phyloP scores from a whole-genome alignment of 2,797 vertebrate species.

The Amniataba percoides region DNA sequence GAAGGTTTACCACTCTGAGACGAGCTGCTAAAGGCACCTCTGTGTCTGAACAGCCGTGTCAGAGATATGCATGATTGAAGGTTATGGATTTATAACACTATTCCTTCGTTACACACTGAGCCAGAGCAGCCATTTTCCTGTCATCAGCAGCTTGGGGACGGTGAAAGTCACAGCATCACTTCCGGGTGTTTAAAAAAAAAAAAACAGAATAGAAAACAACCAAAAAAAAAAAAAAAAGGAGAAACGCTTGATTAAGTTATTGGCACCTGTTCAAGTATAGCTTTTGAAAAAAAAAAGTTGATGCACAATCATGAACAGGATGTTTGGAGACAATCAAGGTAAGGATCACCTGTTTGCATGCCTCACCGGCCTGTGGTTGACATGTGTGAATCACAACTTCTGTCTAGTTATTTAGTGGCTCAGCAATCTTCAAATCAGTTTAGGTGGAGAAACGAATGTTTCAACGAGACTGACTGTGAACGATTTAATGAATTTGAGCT shows the following conservation, averaged over 20 bases:
- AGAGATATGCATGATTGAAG: slow-evolving; percentile 15
- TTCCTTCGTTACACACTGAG: slow-evolving; percentile 28
- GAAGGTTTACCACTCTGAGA: slow-evolving; percentile 10
- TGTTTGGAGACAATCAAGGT: slow-evolving; percentile 39
- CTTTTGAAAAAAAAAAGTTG: slow-evolving; percentile 1
- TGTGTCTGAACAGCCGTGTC: neutral
- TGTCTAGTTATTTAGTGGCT: neutral
- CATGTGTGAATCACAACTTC: neutral
- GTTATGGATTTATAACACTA: slow-evolving; percentile 37
- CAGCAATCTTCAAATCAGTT: neutral
- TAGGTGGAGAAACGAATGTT: neutral
- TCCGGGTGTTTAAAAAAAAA: slow-evolving; percentile 14
- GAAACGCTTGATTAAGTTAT: neutral
- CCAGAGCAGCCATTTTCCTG: slow-evolving; percentile 64
- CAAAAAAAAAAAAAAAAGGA: neutral
- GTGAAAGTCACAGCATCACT: slow-evolving; percentile 43
- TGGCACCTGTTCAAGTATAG: neutral
- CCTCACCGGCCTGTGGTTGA: slow-evolving; percentile 3
- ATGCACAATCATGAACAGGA: slow-evolving; percentile 15
- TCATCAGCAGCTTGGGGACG: slow-evolving; percentile 36
- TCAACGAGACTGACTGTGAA: neutral
- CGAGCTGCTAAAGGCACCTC: slow-evolving; percentile 25
- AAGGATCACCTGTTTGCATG: slow-evolving; percentile 33
- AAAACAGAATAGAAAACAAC: neutral
- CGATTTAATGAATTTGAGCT: neutral